Evolutionary conservation across 2,888 invertebrate genomes (phyloP).

Genomic region (Ormia ochracea): DNA sequence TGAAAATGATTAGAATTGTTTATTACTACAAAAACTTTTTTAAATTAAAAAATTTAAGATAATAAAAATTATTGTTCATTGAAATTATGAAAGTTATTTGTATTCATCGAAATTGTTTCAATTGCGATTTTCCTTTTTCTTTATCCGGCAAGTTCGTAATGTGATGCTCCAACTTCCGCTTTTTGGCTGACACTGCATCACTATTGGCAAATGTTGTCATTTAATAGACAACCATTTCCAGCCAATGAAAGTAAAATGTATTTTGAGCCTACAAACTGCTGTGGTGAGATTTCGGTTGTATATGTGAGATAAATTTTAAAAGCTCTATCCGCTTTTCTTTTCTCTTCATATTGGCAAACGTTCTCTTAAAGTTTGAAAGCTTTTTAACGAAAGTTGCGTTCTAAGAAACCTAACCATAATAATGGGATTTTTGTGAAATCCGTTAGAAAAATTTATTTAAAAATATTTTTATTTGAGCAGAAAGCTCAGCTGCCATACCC

Average conservation of each 20-base stretch:
- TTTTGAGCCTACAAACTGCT: neutral
- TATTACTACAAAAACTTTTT: no score
- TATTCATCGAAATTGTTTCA: no score
- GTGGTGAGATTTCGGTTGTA: neutral
- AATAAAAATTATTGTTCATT: no score
- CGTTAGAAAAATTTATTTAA: neutral
- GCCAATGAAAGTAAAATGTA: constrained; percentile 45
- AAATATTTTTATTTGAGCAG: no score
- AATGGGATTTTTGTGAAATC: constrained; percentile 16
- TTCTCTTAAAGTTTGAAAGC: neutral
- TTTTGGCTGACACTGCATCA: constrained; percentile 20
- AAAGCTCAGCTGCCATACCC: no score
- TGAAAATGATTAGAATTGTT: no score
- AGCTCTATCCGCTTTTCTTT: neutral
- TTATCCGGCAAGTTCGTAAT: neutral
- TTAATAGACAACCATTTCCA: constrained; percentile 32
- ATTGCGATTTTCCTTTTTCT: neutral
- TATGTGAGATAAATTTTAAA: neutral
- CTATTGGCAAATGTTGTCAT: constrained; percentile 39
- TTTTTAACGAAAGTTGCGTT: constrained; percentile 45
- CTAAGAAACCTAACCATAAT: constrained; percentile 10
- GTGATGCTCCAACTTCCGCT: constrained; percentile 36
- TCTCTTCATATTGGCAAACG: neutral
- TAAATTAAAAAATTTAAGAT: no score
- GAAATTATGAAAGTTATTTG: no score